Percentiles rank a stretch among this genome's conserved stretches.
Conservation (phyloP, 2,797 vertebrate species). For the Alca torda region DNA sequence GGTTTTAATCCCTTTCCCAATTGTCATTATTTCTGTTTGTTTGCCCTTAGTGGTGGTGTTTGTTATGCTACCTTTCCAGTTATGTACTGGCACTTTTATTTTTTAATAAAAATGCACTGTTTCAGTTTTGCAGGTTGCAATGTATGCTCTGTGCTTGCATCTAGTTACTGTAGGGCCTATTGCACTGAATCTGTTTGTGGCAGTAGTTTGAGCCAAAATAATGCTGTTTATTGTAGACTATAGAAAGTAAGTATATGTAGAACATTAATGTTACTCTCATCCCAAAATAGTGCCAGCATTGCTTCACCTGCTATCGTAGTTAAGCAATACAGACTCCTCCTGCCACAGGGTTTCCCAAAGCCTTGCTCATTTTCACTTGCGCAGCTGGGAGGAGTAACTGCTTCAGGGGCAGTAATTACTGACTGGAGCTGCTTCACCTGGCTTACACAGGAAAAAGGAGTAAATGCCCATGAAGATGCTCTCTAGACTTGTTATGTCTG, state of each 20-base stretch:
- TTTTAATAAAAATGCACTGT: background rate
- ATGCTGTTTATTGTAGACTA: background rate
- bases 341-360: background rate
- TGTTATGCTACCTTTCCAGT: background rate
- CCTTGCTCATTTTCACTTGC: background rate
- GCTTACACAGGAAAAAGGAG: background rate
- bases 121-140: background rate
- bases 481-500: background rate
- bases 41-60: background rate
- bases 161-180: background rate
- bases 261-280: background rate
- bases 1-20: background rate
- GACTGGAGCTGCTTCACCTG: background rate
- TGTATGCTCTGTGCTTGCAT: background rate
- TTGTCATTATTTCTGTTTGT: background rate
- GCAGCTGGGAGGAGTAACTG: background rate
- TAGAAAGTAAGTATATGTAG: background rate
- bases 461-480: background rate
- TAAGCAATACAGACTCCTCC: background rate
- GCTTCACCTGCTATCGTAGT: background rate
- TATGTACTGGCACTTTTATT: background rate
- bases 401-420: background rate
- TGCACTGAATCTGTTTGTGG: background rate
- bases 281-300: background rate
- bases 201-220: background rate